Evolutionary conservation across 2,888 invertebrate genomes (phyloP).

Genomic region (Stegana nigrithorax): DNA sequence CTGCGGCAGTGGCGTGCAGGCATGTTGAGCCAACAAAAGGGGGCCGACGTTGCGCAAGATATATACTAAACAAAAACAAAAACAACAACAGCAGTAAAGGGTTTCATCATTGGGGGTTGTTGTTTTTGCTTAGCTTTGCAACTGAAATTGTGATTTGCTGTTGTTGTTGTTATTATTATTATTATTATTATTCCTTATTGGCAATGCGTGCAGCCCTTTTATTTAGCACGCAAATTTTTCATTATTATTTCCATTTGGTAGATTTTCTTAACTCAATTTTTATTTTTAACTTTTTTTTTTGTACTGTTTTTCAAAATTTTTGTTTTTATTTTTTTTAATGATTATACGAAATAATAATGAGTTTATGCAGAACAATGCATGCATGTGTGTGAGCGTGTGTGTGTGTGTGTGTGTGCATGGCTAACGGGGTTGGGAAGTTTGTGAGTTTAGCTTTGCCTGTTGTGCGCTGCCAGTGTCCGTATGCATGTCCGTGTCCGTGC

Average conservation of each 20-base stretch:
- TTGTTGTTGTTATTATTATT: conserved; percentile 40
- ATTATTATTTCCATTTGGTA: background rate
- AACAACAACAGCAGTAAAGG: too few species aligned
- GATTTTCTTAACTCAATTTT: too few species aligned
- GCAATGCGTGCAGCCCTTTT: background rate
- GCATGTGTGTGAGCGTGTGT: conserved; percentile 1
- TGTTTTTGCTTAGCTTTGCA: too few species aligned
- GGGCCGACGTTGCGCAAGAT: too few species aligned
- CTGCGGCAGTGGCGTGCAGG: background rate
- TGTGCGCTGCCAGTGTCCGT: background rate
- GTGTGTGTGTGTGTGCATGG: background rate
- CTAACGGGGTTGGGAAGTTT: too few species aligned
- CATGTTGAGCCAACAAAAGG: background rate
- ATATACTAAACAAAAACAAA: background rate
- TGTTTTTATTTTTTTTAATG: conserved; percentile 9
- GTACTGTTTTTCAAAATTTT: too few species aligned
- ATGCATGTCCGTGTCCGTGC: too few species aligned
- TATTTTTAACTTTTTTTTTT: too few species aligned
- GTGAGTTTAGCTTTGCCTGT: background rate
- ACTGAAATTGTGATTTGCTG: conserved; percentile 1
- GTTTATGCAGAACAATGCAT: conserved; percentile 1
- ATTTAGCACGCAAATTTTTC: conserved; percentile 12
- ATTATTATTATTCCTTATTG: conserved; percentile 3
- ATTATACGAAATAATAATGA: conserved; percentile 17
- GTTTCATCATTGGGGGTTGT: background rate